Evolutionary conservation across 2,797 vertebrate genomes (phyloP), one percentile per base, ranked within the genome.

Genomic region (Oreortyx pictus): DNA sequence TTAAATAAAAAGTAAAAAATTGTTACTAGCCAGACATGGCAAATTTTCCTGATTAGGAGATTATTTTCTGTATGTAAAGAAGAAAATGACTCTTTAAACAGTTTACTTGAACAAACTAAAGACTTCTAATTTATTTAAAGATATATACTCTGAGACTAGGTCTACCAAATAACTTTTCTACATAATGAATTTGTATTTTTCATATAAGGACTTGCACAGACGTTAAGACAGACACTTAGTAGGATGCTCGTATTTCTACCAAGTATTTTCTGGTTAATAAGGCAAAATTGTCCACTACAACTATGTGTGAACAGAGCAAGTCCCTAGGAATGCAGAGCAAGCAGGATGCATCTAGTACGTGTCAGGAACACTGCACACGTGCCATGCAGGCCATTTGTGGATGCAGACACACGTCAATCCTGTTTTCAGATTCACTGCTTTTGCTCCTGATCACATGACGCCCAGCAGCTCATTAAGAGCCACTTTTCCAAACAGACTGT

Each of bases 361-460:
- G 25, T 7, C 50, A 72, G 60, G 62, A 68, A 8, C 24, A 35
- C 15, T 4, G 6, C 22, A 41, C 33, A n/a, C 3, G 1, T 13
- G 20, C 5, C 35, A 9, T 4, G 1, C 23, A 50, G 39, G 15
- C 3, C 3, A 0, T 39, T 57, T 62, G 43, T 62, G 19, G 11
- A 14, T 68, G 50, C 22, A 47, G 11, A 31, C 1, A 5, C 5
- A 9, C 0, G 0, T 24, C 29, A 71, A 77, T 61, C n/a, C 11
- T 65, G 16, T 8, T 47, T 80, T 85, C 47, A 60, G 52, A 20
- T 9, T 41, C 37, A 3, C 0, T 24, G 41, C 1, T 82, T 65
- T 75, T 82, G 19, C 41, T 89, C 62, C 57, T 80, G 57, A 23
- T 11, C 0, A 0, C 4, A 4, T 11, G 39, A 54, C 50, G 14